A percentile compares a stretch with the other conserved stretches of the same genome.
These are phyloP conservation scores for Aegithalos caudatus DNA, from an alignment of 2,113 vertebrate genomes.

Conservation along the genomic window DNA sequence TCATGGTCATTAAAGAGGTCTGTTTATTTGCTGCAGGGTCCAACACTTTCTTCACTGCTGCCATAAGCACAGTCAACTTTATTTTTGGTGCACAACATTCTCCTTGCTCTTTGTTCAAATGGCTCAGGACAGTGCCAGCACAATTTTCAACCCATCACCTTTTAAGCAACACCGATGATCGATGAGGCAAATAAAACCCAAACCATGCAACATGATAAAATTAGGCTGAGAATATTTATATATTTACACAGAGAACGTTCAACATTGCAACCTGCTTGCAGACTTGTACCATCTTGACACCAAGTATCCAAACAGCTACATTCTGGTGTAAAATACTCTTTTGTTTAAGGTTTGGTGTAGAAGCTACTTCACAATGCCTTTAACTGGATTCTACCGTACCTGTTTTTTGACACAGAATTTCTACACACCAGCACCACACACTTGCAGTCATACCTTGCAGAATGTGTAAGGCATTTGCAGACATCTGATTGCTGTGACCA, in stretches of 20 bases:
- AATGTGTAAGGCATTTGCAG: constrained; percentile 21
- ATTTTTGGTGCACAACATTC: constrained; percentile 9
- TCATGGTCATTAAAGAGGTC: not conserved
- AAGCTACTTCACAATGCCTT: not conserved
- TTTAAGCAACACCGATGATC: constrained; percentile 1
- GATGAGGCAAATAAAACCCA: constrained; percentile 11
- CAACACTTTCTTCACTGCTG: constrained; percentile 17
- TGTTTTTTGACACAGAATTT: not conserved
- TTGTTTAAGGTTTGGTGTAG: not conserved
- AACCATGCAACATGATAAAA: constrained; percentile 57
- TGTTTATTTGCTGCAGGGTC: constrained; percentile 58
- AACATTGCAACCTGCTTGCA: not conserved
- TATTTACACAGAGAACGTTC: constrained; percentile 52
- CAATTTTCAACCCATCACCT: constrained; percentile 12
- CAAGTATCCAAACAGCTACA: constrained; percentile 15
- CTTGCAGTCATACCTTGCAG: not conserved
- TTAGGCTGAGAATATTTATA: constrained; percentile 46
- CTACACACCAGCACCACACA: not conserved
- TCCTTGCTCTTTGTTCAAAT: constrained; percentile 32
- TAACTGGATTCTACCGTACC: not conserved
- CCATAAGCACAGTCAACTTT: not conserved
- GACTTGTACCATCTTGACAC: not conserved
- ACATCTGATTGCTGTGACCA: not conserved
- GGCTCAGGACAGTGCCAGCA: constrained; percentile 13
- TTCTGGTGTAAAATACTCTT: constrained; percentile 21